Evolutionary conservation across 2,113 vertebrate species (phyloP), one percentile per base, ranked within the genome.

Genomic region (Haplotaxodon microlepis): DNA sequence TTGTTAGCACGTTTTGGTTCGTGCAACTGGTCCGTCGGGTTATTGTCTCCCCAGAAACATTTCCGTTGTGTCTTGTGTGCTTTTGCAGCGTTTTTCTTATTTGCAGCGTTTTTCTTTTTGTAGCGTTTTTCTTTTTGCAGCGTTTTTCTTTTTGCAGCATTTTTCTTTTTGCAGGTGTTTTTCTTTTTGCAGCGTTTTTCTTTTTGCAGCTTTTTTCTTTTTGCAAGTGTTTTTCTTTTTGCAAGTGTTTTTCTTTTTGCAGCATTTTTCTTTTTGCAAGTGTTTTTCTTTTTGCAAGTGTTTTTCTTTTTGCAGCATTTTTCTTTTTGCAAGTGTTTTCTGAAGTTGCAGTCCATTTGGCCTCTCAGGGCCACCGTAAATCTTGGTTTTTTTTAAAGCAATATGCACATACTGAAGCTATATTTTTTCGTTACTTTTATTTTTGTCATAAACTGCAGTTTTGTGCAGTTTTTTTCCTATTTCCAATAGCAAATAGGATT

Each of bases 111-210:
- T 21, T 21, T 21, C 21, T 21, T 21, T 21, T 21, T 21, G 21
- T 2, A 21, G 21, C 21, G 0, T 14, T 6, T 42, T 6, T 42
- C 7, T 8, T 47, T 47, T 47, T 9, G 17, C 17, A 9, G 17
- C 0, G 0, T 50, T 50, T 50, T 0, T 19, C 17, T 50, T 50
- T 45, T 45, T 47, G 7, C 14, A 45, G 4, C 21, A 0, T 50
- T 50, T 50, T 0, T 19, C 17, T 51, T 51, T 45, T 47, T 47
- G 7, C 14, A 45, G 2, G 9, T 1, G 3, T 54, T 54, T 54
- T 24, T 12, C 9, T 2, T 53, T 21, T 53, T 21, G 1, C n/a
- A 45, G 42, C 0, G 21, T 21, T 21, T 21, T 21, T 21, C 21
- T 21, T 21, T 21, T 21, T 21, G 21, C 21, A 21, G 21, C 21